Conservation (phyloP, 2,797 vertebrate species). For the Emys orbicularis region DNA sequence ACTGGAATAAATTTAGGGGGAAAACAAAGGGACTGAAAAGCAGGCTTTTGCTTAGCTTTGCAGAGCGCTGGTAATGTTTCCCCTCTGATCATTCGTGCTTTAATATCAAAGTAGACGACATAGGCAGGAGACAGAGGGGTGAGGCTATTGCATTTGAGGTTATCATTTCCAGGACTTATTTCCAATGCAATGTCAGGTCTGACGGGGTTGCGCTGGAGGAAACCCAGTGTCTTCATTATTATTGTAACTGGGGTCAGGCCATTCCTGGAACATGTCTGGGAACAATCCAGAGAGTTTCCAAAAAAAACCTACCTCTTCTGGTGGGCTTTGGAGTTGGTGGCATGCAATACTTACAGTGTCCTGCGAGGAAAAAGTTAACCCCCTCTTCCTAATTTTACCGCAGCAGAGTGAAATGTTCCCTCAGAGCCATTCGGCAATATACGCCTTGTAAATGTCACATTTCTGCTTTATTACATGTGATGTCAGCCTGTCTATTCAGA, state of each 20-base stretch:
- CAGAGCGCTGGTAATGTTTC: no score
- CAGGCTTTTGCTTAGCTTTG: background rate
- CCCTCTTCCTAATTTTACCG: background rate
- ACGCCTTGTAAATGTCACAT: background rate
- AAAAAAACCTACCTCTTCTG: fast-evolving
- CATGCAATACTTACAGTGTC: background rate
- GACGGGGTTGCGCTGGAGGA: background rate
- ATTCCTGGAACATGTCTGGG: background rate
- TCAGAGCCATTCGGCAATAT: background rate
- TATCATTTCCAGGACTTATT: background rate
- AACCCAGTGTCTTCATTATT: background rate
- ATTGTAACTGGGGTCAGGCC: background rate
- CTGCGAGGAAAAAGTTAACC: background rate
- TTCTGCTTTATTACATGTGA: background rate
- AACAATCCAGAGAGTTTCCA: background rate
- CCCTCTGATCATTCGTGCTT: background rate
- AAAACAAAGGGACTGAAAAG: background rate
- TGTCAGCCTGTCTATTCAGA: background rate
- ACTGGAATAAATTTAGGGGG: background rate
- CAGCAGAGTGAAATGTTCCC: background rate
- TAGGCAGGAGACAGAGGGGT: background rate
- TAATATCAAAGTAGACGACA: background rate
- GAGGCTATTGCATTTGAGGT: background rate
- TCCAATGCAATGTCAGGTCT: fast-evolving
- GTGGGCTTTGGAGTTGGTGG: background rate